Base-by-base conservation (phyloP, 2,113 vertebrate species). In the Sceloporus tristichus region DNA sequence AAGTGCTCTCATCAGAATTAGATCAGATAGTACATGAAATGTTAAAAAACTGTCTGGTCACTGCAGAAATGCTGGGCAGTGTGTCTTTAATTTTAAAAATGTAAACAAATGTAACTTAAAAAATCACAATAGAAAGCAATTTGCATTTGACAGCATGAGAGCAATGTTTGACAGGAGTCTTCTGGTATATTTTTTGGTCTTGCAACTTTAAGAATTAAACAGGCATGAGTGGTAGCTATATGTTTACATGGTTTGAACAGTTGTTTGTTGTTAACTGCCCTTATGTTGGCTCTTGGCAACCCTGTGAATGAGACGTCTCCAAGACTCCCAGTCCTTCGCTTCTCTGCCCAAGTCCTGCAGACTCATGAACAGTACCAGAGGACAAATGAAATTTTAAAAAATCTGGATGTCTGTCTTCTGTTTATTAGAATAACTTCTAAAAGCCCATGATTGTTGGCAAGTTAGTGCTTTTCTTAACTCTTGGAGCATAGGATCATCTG, bases 51-150 rank as follows among this genome's bases (percentile, higher is more conserved):
- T 29, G 9, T 23, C 62, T 13, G 3, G 6, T 88, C 10, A 25
- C 0, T 53, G 27, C 13, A 65, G 71, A 88, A 85, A 82, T 48
- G 29, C 40, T 68, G 71, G 29, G 27, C 19, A 38, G 0, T 77
- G 74, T 54, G 3, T 82, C 79, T 66, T 48, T 78, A 4, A 68
- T 75, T 11, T 75, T 82, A 62, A 62, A 81, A 16, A 13, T 68
- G 70, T 70, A n/a, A 68, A 88, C 29, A 88, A 77, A 66, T 5
- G 9, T 56, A 9, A 18, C 68, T 88, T 82, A 42, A 70, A 81
- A 81, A 42, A 71, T 38, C 75, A 16, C 70, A 14, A 11, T 42
- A n/a, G 48, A 84, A 74, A 34, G 21, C 19, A 48, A 9, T 53
- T 3, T 76, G 13, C 29, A 27, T 82, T 59, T 54, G 38, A 38